These are phyloP conservation scores for Cryptotis parvus DNA, from an alignment of 2,113 vertebrate species.

Conservation along the genomic window DNA sequence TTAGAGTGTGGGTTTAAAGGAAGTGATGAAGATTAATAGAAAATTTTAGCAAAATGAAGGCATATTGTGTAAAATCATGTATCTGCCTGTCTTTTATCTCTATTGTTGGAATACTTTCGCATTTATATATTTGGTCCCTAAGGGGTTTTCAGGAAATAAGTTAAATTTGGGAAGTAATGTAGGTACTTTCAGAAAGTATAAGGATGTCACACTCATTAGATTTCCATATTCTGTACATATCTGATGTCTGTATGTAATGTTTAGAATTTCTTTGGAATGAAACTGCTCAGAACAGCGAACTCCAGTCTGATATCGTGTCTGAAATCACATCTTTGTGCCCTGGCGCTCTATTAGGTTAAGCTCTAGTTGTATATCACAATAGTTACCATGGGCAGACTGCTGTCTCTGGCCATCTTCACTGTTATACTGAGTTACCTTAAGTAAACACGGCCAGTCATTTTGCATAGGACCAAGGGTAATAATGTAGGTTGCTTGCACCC, in stretches of 20 bases:
- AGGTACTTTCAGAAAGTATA: neutral
- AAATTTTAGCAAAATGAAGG: neutral
- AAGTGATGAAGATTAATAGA: neutral
- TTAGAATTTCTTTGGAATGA: neutral
- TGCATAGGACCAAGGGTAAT: too few species aligned
- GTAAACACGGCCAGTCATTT: too few species aligned
- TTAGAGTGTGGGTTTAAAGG: neutral
- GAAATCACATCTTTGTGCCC: neutral
- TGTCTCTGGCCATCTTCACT: too few species aligned
- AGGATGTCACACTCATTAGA: neutral
- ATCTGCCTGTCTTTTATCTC: neutral
- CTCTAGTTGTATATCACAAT: neutral
- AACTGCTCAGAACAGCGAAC: neutral
- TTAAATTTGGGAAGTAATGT: neutral
- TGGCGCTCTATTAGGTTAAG: neutral
- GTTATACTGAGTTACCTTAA: too few species aligned
- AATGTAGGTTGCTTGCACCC: too few species aligned
- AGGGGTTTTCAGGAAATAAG: neutral
- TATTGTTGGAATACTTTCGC: neutral
- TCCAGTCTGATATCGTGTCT: too few species aligned
- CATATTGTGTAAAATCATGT: neutral
- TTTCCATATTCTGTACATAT: neutral
- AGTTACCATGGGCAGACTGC: too few species aligned
- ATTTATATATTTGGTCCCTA: neutral
- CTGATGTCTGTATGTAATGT: neutral